These are phyloP conservation scores for Varanus salvator DNA, from an alignment of 2,113 vertebrate genomes.

Conservation along the genomic window DNA sequence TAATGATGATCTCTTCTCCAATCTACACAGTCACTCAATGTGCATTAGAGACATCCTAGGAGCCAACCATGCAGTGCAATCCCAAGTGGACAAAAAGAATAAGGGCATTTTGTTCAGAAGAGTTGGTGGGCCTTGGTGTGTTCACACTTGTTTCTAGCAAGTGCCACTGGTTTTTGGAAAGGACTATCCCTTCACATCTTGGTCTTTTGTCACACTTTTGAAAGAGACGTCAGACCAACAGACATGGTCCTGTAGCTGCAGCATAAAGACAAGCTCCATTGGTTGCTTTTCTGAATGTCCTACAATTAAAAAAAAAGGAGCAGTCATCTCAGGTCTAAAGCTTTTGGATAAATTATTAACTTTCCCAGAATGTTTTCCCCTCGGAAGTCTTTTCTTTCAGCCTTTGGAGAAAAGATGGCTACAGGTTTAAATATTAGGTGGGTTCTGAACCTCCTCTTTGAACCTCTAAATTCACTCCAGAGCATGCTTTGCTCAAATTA, in stretches of 20 bases:
- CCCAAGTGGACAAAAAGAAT: no score
- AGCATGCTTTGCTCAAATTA: no score
- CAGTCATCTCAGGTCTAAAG: not conserved
- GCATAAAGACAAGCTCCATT: not conserved
- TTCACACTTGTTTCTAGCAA: no score
- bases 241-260: not conserved
- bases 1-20: no score
- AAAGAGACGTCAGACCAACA: not conserved
- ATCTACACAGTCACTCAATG: no score
- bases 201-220: not conserved
- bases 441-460: no score
- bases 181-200: not conserved
- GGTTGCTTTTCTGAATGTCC: not conserved
- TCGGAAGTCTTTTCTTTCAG: not conserved
- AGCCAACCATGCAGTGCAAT: no score
- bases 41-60: no score
- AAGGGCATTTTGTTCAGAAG: no score
- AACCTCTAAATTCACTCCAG: no score
- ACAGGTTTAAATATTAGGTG: not conserved
- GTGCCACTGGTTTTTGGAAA: not conserved
- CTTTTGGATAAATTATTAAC: not conserved
- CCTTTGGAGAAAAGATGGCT: not conserved
- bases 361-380: not conserved
- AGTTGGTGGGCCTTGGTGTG: no score
- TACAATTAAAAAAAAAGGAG: not conserved